Conservation (phyloP, 2,797 vertebrate species). For the Myoxocephalus aenaeus region DNA sequence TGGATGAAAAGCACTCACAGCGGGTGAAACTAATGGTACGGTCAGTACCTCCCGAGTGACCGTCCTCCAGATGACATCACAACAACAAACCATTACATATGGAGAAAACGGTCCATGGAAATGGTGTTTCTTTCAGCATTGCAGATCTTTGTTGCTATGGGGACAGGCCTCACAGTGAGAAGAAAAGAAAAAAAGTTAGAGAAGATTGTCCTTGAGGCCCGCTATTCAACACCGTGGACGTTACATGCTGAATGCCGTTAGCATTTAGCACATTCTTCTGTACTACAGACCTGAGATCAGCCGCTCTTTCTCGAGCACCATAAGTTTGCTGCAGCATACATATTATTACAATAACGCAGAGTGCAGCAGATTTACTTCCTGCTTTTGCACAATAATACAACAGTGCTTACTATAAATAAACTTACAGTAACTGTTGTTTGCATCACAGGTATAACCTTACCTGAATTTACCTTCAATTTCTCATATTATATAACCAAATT, state of each 20-base stretch:
- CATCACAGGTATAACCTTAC: background rate
- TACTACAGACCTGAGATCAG: constrained; percentile 31
- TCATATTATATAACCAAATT: background rate
- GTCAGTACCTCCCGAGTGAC: constrained; percentile 21
- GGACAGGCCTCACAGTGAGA: constrained; percentile 60
- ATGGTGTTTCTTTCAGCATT: constrained; percentile 59
- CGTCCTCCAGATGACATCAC: constrained; percentile 37
- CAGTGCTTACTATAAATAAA: constrained; percentile 8
- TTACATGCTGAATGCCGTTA: constrained; percentile 52
- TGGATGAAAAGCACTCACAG: constrained; percentile 31
- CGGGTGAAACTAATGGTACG: constrained; percentile 25
- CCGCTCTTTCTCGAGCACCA: constrained; percentile 24
- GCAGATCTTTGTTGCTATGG: constrained; percentile 76
- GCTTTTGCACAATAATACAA: constrained; percentile 18
- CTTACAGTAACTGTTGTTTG: constrained; percentile 8
- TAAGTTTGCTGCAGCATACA: constrained; percentile 55
- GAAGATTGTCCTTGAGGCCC: constrained; percentile 77
- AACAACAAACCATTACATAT: constrained; percentile 40
- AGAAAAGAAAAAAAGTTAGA: constrained; percentile 57
- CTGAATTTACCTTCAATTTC: background rate
- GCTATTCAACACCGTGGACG: constrained; percentile 49
- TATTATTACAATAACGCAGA: constrained; percentile 48
- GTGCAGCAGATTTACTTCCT: constrained; percentile 40
- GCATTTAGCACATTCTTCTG: constrained; percentile 34
- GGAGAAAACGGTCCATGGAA: constrained; percentile 44